Conservation (phyloP, 2,113 vertebrate species). For the Lampris megalopsis region DNA sequence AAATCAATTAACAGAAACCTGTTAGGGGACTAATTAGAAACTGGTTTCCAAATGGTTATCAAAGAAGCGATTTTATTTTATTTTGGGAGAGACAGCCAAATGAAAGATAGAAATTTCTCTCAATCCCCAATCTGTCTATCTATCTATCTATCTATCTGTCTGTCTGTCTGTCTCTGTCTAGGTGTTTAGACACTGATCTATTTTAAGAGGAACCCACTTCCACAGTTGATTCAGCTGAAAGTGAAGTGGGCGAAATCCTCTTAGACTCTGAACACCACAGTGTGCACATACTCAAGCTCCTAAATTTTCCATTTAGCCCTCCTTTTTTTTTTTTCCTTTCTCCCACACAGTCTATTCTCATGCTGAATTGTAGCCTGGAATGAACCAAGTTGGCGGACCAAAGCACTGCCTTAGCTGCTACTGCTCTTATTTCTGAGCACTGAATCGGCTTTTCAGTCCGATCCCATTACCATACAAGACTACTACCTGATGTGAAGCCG, state of each 20-base stretch:
- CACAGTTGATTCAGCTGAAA: conserved; percentile 11
- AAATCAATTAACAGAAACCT: conserved; percentile 59
- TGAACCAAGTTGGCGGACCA: conserved; percentile 35
- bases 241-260: conserved; percentile 7
- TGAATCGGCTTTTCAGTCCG: conserved; percentile 68
- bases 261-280: background rate
- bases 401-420: conserved; percentile 21
- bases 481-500: conserved; percentile 42
- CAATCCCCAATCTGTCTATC: no score
- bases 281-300: background rate
- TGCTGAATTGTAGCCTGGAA: conserved; percentile 25
- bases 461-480: conserved; percentile 67
- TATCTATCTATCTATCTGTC: no score
- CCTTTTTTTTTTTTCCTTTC: background rate
- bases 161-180: no score
- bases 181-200: background rate
- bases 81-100: no score
- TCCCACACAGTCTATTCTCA: background rate
- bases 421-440: conserved; percentile 61
- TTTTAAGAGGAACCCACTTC: background rate
- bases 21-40: conserved; percentile 35
- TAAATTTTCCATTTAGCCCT: conserved; percentile 1
- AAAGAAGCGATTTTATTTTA: no score
- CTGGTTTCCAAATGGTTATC: conserved; percentile 29
- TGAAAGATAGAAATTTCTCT: no score